These are phyloP conservation scores for Pelobates fuscus DNA, from an alignment of 2,113 vertebrate species.

Conservation along the genomic window DNA sequence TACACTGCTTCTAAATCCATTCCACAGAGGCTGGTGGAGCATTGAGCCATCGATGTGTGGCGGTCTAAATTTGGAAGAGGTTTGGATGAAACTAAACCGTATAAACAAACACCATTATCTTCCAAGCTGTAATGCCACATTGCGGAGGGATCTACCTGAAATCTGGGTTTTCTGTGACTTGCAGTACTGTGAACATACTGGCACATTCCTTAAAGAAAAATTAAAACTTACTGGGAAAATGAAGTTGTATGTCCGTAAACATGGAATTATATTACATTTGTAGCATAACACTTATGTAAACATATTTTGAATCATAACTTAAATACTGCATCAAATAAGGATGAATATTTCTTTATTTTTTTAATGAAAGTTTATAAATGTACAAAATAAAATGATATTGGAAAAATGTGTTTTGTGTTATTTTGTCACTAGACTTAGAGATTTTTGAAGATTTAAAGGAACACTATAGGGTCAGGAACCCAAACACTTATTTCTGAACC, in stretches of 20 bases:
- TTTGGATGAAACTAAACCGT: slow-evolving; percentile 76
- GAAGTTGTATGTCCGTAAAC: slow-evolving; percentile 73
- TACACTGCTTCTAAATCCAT: slow-evolving; percentile 72
- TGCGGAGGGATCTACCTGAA: slow-evolving; percentile 77
- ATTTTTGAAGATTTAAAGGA: too few relatives aligned
- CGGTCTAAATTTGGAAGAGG: slow-evolving; percentile 73
- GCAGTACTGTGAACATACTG: slow-evolving; percentile 80
- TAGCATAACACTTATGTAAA: slow-evolving; percentile 46
- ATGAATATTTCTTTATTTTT: too few relatives aligned
- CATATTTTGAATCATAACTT: too few relatives aligned
- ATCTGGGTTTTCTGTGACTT: slow-evolving; percentile 96
- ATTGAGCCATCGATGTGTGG: slow-evolving; percentile 73
- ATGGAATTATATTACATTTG: slow-evolving; percentile 78
- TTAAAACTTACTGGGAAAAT: slow-evolving; percentile 79
- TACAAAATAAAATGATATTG: too few relatives aligned
- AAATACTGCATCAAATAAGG: too few relatives aligned
- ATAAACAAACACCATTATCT: slow-evolving; percentile 68
- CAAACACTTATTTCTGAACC: too few relatives aligned
- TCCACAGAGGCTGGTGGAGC: slow-evolving; percentile 85
- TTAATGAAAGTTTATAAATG: too few relatives aligned
- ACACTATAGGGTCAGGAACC: too few relatives aligned
- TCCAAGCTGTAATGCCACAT: slow-evolving; percentile 87
- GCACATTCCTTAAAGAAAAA: slow-evolving; percentile 75
- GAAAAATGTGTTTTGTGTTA: too few relatives aligned
- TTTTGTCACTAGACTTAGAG: too few relatives aligned